These are phyloP conservation scores for Leiothrix lutea DNA, from an alignment of 2,113 vertebrate species.

Conservation along the genomic window DNA sequence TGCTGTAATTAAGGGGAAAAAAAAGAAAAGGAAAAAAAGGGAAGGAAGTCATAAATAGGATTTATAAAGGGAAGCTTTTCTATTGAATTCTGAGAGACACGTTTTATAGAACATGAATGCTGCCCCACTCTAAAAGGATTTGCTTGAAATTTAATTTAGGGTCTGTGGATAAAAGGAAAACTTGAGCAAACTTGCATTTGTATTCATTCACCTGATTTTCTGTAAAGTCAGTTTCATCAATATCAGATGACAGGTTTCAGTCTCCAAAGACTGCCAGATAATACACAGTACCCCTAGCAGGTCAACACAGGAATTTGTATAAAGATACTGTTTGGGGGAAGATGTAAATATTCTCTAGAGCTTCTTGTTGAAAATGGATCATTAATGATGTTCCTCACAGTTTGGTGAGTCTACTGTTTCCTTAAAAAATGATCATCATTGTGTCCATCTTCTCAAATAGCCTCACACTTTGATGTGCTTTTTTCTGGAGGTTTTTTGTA, in stretches of 20 bases:
- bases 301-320: neutral
- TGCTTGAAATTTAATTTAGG: constrained; percentile 86
- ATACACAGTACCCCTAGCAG: neutral
- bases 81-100: constrained; percentile 82
- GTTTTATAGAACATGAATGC: constrained; percentile 83
- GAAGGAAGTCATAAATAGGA: constrained; percentile 86
- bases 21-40: neutral
- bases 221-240: constrained; percentile 31
- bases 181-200: constrained; percentile 68
- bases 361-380: neutral
- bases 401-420: neutral
- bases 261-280: neutral
- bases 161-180: constrained; percentile 67
- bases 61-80: constrained; percentile 87
- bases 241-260: neutral
- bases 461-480: neutral
- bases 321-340: too few species aligned
- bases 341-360: neutral
- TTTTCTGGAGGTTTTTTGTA: neutral
- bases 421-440: neutral
- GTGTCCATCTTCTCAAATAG: neutral
- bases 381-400: neutral
- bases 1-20: constrained; percentile 89
- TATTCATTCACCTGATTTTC: constrained; percentile 57
- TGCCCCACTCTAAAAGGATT: constrained; percentile 88